Percentiles rank a stretch among this genome's conserved stretches.
These are phyloP conservation scores for Sorex fumeus DNA, from an alignment of 2,113 vertebrate species.

Conservation along the genomic window DNA sequence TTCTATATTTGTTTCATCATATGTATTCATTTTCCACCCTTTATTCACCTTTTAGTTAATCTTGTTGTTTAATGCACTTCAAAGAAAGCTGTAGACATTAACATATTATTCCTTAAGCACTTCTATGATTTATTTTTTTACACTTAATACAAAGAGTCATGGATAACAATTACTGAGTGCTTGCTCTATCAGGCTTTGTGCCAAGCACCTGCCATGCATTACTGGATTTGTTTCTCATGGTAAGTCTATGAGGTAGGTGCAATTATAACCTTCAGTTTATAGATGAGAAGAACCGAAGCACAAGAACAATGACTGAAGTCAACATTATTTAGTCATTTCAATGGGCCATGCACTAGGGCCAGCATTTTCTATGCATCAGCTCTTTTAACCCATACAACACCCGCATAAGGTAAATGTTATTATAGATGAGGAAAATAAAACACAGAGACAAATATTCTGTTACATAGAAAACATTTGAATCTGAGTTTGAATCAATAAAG, in stretches of 20 bases:
- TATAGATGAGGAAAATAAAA: conserved; percentile 13
- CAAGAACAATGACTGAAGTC: neutral
- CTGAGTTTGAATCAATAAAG: neutral
- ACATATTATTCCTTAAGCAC: neutral
- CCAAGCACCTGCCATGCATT: conserved; percentile 4
- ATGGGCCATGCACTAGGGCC: neutral
- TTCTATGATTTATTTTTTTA: neutral
- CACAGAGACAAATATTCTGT: neutral
- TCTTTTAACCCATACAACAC: neutral
- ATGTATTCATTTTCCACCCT: neutral
- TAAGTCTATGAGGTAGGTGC: neutral
- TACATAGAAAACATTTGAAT: neutral
- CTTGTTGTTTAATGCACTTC: neutral
- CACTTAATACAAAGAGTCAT: neutral
- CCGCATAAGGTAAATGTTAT: neutral
- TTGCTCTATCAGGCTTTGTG: neutral
- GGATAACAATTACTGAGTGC: neutral
- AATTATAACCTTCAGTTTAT: neutral
- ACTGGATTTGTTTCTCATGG: neutral
- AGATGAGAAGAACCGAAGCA: neutral
- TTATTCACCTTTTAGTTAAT: neutral
- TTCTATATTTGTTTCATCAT: neutral
- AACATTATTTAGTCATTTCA: neutral
- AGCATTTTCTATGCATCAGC: neutral
- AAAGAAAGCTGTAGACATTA: neutral